These are phyloP conservation scores for Speoplatyrhinus poulsoni DNA, from an alignment of 2,113 vertebrate species.

Conservation along the genomic window DNA sequence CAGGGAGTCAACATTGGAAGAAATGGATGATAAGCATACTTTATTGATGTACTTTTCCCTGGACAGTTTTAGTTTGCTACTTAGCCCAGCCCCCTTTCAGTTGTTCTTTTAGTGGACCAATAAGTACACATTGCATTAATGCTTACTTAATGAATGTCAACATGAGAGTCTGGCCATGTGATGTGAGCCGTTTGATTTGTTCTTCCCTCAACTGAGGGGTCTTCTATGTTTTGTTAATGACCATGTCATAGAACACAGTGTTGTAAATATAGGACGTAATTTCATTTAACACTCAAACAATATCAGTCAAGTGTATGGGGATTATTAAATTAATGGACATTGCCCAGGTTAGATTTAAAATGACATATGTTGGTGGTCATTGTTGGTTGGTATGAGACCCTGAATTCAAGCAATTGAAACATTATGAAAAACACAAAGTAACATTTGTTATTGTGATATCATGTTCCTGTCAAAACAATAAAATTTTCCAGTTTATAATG, in stretches of 20 bases:
- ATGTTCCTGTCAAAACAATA: background rate
- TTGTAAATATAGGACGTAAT: background rate
- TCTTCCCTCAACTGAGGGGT: constrained; percentile 3
- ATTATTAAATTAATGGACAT: background rate
- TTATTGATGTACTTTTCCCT: too few species aligned
- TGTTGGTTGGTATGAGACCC: background rate
- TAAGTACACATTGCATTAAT: background rate
- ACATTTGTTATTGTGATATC: background rate
- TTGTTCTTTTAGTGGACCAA: background rate
- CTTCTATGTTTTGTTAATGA: background rate
- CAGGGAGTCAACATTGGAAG: background rate
- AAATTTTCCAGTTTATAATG: constrained; percentile 1
- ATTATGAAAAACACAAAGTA: background rate
- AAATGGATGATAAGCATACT: background rate
- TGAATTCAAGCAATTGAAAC: background rate
- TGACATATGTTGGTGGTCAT: background rate
- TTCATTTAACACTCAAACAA: too few species aligned
- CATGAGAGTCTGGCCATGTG: constrained; percentile 4
- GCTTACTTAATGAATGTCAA: background rate
- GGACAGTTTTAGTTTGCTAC: too few species aligned
- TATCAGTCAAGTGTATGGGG: too few species aligned
- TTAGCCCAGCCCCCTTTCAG: background rate
- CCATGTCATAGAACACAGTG: background rate
- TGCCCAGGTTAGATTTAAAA: background rate
- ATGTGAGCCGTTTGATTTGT: constrained; percentile 19